phyloP scores from a whole-genome alignment of 2,888 invertebrate species.

The Belgica antarctica region DNA sequence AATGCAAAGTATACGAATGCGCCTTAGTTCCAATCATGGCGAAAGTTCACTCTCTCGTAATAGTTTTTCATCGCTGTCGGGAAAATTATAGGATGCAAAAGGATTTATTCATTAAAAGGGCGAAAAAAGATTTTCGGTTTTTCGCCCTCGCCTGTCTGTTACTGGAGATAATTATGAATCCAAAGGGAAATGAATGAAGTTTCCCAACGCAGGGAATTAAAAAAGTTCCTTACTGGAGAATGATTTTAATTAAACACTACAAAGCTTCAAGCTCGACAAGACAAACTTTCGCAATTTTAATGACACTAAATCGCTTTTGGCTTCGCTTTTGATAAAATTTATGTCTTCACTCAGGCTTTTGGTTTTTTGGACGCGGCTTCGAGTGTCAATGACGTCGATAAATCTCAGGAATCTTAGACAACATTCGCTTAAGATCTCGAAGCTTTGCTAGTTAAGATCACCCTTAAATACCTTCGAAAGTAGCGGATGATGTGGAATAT shows the following conservation, averaged over 20 bases:
- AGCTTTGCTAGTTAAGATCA: no score
- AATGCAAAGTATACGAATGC: neutral
- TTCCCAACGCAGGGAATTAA: neutral
- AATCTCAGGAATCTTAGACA: no score
- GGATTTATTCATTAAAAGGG: constrained; percentile 17
- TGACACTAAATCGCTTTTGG: neutral
- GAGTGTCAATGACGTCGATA: no score
- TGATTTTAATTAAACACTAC: constrained; percentile 23
- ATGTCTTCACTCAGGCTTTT: no score
- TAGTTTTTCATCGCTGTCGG: neutral
- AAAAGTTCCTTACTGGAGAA: no score
- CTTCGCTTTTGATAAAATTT: no score
- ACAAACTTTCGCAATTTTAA: neutral
- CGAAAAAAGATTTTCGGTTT: constrained; percentile 5
- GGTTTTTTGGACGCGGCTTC: no score
- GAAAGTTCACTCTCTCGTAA: neutral
- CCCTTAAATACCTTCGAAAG: no score
- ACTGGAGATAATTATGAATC: constrained; percentile 15
- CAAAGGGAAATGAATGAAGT: constrained; percentile 20
- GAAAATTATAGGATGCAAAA: constrained; percentile 22
- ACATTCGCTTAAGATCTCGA: no score
- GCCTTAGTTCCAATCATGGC: neutral
- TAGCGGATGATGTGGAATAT: no score
- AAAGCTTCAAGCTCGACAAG: neutral
- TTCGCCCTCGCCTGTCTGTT: neutral